Base-by-base conservation (phyloP, 2,797 vertebrate species). In the Molothrus ater region DNA sequence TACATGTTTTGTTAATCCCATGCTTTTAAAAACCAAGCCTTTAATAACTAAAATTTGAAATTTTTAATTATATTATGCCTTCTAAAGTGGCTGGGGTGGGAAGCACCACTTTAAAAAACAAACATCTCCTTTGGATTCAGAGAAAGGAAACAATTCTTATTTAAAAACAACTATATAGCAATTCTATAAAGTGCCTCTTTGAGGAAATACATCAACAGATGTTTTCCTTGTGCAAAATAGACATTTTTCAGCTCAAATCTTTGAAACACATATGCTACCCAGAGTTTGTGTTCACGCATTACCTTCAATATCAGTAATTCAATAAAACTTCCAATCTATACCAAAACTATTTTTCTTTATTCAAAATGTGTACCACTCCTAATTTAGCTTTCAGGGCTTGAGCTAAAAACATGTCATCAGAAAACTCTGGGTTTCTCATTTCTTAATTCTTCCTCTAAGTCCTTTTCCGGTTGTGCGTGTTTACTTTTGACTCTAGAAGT, bases 161-260 rank as follows among this genome's bases (percentile, higher is more conserved):
- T 92, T 79, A 53, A 88, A 88, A 96, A 66, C 40, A 80, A 51
- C 32, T 74, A 81, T 47, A 32, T 16, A 96, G 56, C 48, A 91
- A 57, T 85, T 76, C 88, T 81, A 24, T 96, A 96, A 97, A 96
- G 95, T 96, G 96, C 94, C 83, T 74, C 74, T 94, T 92, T 47
- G 88, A 95, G 94, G 92, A 96, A 96, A 94, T 34, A 91, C 94
- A 96, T 92, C 91, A 71, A 73, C 28, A 76, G 78, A 93, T n/a
- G 94, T 54, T 90, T 82, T 93, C 94, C 95, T 95, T 95, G 96
- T 97, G 96, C 90, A 94, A 97, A 94, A 86, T n/a, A 82, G 48
- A 71, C 38, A 71, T 90, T 73, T 87, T 87, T 94, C 88, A 86
- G 74, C 68, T 95, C 70, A 76, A 43, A 91, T 93, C 80, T 88